These are phyloP conservation scores for Pseudomyrmex cubaensis DNA, from an alignment of 1,140 invertebrate species.

Conservation along the genomic window DNA sequence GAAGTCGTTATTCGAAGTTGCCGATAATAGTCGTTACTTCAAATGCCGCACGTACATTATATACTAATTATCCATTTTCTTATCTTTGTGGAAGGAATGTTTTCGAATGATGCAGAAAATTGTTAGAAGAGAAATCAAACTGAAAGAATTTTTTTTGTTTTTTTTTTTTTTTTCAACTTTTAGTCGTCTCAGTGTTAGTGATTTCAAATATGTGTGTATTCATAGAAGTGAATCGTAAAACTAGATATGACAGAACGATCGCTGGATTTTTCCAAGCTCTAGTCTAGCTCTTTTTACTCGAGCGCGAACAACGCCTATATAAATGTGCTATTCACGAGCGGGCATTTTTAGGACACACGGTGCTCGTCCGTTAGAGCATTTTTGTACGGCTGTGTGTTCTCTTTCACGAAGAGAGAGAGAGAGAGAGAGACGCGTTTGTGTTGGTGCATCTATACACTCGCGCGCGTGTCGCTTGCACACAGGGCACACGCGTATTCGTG, in stretches of 20 bases:
- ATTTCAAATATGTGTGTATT: not conserved
- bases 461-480: not conserved
- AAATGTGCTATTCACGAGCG: conserved; percentile 30
- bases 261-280: too few species aligned
- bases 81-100: not conserved
- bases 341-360: conserved; percentile 39
- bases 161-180: too few species aligned
- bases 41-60: not conserved
- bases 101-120: too few species aligned
- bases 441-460: too few species aligned
- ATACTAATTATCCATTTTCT: not conserved
- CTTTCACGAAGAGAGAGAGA: not conserved
- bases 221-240: not conserved
- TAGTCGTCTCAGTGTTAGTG: too few species aligned
- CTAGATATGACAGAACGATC: too few species aligned
- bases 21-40: not conserved
- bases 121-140: too few species aligned
- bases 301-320: not conserved
- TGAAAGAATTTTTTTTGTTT: too few species aligned
- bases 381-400: conserved; percentile 26
- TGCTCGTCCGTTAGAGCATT: conserved; percentile 47
- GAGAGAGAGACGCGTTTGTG: too few species aligned
- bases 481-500: conserved; percentile 1
- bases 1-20: not conserved
- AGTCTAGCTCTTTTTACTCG: conserved; percentile 17